Conservation (phyloP, 1,140 invertebrate genomes). For the Psilanteris sp. region DNA sequence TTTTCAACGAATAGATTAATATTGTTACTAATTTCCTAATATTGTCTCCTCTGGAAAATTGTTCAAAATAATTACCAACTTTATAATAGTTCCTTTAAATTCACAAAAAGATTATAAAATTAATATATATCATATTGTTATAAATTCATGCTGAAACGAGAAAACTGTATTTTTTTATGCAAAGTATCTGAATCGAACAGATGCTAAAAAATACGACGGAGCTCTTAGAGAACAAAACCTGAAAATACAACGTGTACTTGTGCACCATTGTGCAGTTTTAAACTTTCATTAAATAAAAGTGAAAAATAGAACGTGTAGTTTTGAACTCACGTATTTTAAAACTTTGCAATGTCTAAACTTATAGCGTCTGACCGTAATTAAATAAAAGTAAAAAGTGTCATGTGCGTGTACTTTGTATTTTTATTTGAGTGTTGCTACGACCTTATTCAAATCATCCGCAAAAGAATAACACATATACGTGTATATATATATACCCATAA, state of each 20-base stretch:
- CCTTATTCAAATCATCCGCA: too few relatives aligned
- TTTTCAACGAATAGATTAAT: too few relatives aligned
- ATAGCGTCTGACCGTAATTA: conserved; percentile 8
- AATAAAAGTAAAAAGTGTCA: conserved; percentile 16
- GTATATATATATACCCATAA: too few relatives aligned
- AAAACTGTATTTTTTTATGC: too few relatives aligned
- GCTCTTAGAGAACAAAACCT: conserved; percentile 9
- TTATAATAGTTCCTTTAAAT: too few relatives aligned
- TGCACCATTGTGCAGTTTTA: conserved; percentile 8
- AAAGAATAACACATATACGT: too few relatives aligned
- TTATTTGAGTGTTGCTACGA: background rate
- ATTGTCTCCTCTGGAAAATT: too few relatives aligned
- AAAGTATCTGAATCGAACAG: conserved; percentile 11
- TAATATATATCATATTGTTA: too few relatives aligned
- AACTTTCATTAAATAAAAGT: conserved; percentile 37
- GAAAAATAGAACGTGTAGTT: conserved; percentile 29
- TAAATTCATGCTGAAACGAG: too few relatives aligned
- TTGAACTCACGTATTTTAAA: conserved; percentile 37
- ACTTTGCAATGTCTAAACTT: conserved; percentile 20
- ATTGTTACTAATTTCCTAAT: too few relatives aligned
- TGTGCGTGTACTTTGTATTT: background rate
- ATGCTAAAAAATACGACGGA: conserved; percentile 14
- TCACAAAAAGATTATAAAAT: too few relatives aligned
- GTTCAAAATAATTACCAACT: too few relatives aligned
- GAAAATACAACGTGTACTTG: conserved; percentile 20